Evolutionary conservation across 2,113 vertebrate species (phyloP).

Genomic region (Henicopernis longicauda): DNA sequence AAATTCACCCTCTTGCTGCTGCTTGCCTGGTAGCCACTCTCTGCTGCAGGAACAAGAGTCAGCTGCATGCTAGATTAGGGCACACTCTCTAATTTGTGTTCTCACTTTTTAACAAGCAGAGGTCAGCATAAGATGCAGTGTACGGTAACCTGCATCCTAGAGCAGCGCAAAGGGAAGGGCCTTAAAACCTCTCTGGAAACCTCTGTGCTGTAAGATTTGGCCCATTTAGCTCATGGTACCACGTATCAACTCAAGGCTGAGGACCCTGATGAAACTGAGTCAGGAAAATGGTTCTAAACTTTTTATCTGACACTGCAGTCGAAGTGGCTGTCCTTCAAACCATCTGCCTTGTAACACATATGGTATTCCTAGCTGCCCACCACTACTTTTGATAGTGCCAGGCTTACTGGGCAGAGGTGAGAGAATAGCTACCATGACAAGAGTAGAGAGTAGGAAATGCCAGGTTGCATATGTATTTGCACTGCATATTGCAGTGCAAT

Average conservation of each 20-base stretch:
- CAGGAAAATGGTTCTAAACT: not conserved
- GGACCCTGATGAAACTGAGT: not conserved
- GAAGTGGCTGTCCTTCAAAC: not conserved
- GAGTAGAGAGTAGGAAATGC: not conserved
- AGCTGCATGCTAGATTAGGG: not conserved
- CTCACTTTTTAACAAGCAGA: not conserved
- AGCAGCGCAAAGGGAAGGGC: not conserved
- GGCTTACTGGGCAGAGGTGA: not conserved
- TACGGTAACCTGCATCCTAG: not conserved
- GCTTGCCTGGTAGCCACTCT: not conserved
- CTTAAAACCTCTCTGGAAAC: not conserved
- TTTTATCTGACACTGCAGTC: not conserved
- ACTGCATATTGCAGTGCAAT: not conserved
- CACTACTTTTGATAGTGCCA: not conserved
- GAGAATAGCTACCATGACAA: not conserved
- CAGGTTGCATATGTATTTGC: not conserved
- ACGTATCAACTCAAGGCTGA: accelerated
- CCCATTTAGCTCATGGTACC: not conserved
- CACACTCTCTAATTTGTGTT: not conserved
- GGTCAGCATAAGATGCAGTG: not conserved
- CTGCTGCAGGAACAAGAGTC: not conserved
- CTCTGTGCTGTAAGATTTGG: not conserved
- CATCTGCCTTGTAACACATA: not conserved
- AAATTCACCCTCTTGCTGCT: not conserved
- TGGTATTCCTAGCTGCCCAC: not conserved